Evolutionary conservation across 2,113 vertebrate species (phyloP).

Genomic region (Formicarius rufipectus): DNA sequence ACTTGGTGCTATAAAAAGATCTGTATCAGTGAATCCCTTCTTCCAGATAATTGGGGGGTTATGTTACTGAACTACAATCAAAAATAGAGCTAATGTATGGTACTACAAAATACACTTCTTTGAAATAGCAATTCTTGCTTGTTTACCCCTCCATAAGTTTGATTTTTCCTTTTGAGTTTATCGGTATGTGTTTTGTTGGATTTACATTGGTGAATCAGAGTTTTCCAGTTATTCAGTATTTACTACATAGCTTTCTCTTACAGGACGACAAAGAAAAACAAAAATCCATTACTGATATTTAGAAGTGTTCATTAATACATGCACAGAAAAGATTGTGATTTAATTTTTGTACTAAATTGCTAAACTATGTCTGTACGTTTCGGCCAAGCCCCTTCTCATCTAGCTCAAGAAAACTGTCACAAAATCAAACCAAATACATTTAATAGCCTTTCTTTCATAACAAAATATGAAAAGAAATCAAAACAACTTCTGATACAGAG

Average conservation of each 20-base stretch:
- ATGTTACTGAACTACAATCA: background rate
- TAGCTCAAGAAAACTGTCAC: background rate
- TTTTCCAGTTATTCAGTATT: background rate
- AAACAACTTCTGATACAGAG: background rate
- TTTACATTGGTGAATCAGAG: background rate
- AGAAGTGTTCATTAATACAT: background rate
- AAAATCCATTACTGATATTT: fast-evolving
- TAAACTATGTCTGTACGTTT: background rate
- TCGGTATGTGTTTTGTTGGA: background rate
- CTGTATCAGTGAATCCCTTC: background rate
- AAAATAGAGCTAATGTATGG: background rate
- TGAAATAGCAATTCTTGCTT: background rate
- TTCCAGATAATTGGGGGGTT: background rate
- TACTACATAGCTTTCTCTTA: background rate
- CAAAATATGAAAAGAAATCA: background rate
- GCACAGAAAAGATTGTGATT: background rate
- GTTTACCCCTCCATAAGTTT: background rate
- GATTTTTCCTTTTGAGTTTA: background rate
- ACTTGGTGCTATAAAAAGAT: background rate
- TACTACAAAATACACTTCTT: background rate
- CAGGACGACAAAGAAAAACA: background rate
- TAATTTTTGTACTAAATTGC: background rate
- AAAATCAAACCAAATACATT: background rate
- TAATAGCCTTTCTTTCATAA: background rate
- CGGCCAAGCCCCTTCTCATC: background rate